These are phyloP conservation scores for Isurus oxyrinchus DNA, from an alignment of 2,113 vertebrate genomes.

Conservation along the genomic window DNA sequence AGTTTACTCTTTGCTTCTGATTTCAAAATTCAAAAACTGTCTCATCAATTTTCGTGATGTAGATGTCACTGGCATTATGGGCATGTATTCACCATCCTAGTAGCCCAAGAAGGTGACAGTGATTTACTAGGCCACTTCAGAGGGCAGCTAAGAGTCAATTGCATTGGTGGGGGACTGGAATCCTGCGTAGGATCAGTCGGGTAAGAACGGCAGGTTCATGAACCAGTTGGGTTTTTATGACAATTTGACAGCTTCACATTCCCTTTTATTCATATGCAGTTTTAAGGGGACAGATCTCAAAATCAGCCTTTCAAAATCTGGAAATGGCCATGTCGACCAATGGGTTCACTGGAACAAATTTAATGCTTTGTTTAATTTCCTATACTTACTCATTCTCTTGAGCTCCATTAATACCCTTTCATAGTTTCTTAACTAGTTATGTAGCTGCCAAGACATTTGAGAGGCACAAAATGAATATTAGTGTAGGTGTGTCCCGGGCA, in stretches of 20 bases:
- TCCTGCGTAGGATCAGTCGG: not conserved
- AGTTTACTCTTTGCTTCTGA: not conserved
- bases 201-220: not conserved
- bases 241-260: not conserved
- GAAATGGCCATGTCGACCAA: not conserved
- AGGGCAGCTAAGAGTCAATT: not conserved
- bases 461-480: not conserved
- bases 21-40: not conserved
- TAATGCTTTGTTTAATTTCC: not conserved
- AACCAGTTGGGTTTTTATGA: not conserved
- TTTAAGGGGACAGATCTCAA: not conserved
- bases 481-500: not conserved
- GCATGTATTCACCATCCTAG: not conserved
- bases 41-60: not conserved
- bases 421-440: not conserved
- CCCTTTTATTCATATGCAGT: not conserved
- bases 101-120: not conserved
- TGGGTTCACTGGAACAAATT: not conserved
- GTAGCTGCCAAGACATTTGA: not conserved
- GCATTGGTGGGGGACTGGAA: not conserved
- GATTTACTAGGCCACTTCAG: too few species aligned
- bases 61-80: not conserved
- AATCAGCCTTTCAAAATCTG: not conserved
- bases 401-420: not conserved
- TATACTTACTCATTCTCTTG: not conserved